Base-by-base conservation (phyloP, 1,140 invertebrate species). In the Daktulosphaira vitifoliae region DNA sequence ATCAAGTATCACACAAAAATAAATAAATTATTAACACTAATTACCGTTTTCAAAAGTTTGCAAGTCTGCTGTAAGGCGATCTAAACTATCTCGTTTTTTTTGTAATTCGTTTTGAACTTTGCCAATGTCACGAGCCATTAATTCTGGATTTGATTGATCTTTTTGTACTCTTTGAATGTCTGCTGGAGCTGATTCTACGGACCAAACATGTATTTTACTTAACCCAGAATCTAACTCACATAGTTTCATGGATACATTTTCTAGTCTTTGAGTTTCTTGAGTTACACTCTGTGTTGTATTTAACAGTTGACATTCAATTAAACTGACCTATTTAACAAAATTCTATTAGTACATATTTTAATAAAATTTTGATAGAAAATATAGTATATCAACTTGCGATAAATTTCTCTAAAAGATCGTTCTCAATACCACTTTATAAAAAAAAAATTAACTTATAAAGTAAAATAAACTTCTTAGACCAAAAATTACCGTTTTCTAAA, bases 101-200 rank as follows among this genome's bases (percentile, higher is more conserved):
- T 62, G 56, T 22, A 62, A 22, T 62, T 62, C 56, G 29, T 48
- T 39, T 62, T 62, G 56, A 20, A 62, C 26, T 48, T 62, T 11
- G 20, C 44, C 56, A n/a, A 62, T 62, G 26, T 16, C 56, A 25
- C 56, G 56, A n/a, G 56, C 56, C 11, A 29, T 62, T 18, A 46
- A 18, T 44, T 62, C 56, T 3, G 42, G 56, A 37, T 48, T 62
- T 29, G 56, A 18, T 48, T 48, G 23, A 22, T 62, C 56, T 33
- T 48, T 22, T 33, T 62, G 25, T 48, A 62, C 46, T 62, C 56
- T 48, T 48, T 62, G 33, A 46, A 62, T 62, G n/a, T 70, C 22
- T 64, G 65, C 18, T 38, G 68, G 52, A 71, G 66, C 56, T 6
- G 62, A 51, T 65, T 68, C 62, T 18, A 66, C 54, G 18, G 59